Base-by-base conservation (phyloP, 2,113 vertebrate species). In the Myanophis thanlyinensis region DNA sequence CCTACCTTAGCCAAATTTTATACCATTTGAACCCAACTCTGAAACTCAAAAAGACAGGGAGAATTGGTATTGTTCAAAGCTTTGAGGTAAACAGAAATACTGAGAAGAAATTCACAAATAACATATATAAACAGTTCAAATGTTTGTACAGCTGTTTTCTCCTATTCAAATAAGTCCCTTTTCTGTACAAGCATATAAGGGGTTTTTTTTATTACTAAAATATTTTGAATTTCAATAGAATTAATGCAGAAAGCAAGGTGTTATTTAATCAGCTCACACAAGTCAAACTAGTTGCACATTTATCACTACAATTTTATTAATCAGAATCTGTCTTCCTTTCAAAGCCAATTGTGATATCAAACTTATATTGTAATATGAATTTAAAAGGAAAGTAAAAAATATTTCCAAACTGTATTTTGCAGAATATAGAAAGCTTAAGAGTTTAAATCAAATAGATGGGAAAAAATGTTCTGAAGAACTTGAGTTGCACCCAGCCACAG, bases 241-340 rank as follows among this genome's bases (percentile, higher is more conserved):
- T 95, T 93, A 94, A 93, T 80, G 93, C 93, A 89, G 56, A 92
- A 95, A 95, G 80, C 11, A 51, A 46, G 13, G 91, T 94, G 84
- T 89, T 93, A 90, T 91, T 95, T 53, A 95, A 93, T 80, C 73
- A 95, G 86, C 84, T 95, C 90, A 35, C 47, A 94, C 12, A 87
- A 22, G 35, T 85, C 91, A 62, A 93, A 92, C 52, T 90, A 92
- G 51, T 89, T 53, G 86, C 10, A 93, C 23, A 18, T 89, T 40
- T 87, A 53, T 48, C 23, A 25, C 40, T 80, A 49, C n/a, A 80
- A 88, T 44, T n/a, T 59, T 73, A 73, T 88, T 52, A 48, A 51
- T 92, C 56, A 52, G 7, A 93, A 88, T 93, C 53, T 93, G 85
- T 86, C 59, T 80, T 87, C 54, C 90, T 95, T 95, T 93, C 90